Base-by-base conservation (phyloP, 35 echinoderm and acorn worm genomes). In the Eucidaris tribuloides region DNA sequence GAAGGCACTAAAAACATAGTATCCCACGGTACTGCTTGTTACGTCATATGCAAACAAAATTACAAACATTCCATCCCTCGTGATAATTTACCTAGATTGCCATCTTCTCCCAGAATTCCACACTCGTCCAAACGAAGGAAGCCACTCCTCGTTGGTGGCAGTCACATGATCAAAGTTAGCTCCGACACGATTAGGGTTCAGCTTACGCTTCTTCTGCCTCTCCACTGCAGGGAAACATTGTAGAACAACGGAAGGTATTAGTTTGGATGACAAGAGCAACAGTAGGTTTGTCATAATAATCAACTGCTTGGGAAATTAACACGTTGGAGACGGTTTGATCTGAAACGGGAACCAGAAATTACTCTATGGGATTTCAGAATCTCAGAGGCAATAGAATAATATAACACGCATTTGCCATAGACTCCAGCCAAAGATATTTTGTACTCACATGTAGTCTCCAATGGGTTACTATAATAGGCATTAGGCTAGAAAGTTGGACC, bases 61-160 rank as follows among this genome's bases (percentile, higher is more conserved):
- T n/a, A n/a, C n/a, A n/a, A n/a, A n/a, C n/a, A n/a, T n/a, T n/a
- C n/a, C n/a, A n/a, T n/a, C n/a, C n/a, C n/a, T n/a, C n/a, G 15
- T 58, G 9, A 11, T 45, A 43, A 5, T 42, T 50, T 83, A 97
- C 94, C 83, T 97, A 24, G 94, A 97, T 66, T 87, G 89, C 78
- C 79, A 85, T 5, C 94, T 24, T 40, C 88, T 85, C 7, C 94
- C 94, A 0, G 84, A 71, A 74, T 97, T 97, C 94, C 94, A 97
- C 1, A 97, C 94, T 29, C 94, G 24, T 2, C 94, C 94, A 87
- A 97, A 97, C 30, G 94, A 97, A 3, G 94, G 94, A 46, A 97
- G 78, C 94, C 94, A 97, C n/a, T 87, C 89, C 29, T 87, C 84
- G 28, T 34, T 76, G 40, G 84, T 88, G 2, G 84, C 33, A n/a